These are phyloP conservation scores for Cryptocheilus praepositus DNA, from an alignment of 2,888 invertebrate species.

Conservation along the genomic window DNA sequence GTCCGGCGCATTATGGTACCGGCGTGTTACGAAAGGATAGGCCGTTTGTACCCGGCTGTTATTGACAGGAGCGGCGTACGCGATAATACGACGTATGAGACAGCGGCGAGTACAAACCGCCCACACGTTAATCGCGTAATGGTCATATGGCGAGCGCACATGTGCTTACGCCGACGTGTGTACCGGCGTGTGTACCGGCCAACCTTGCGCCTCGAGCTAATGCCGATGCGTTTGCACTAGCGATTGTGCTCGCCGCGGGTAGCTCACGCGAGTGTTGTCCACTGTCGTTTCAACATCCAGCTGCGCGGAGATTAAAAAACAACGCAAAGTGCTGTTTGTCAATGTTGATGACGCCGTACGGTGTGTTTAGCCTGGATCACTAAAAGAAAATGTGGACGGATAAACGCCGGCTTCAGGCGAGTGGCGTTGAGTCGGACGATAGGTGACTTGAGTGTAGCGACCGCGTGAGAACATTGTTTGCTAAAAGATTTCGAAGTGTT, in stretches of 20 bases:
- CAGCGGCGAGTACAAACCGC: conserved; percentile 28
- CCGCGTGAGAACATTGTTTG: too few relatives aligned
- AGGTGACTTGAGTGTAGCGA: too few relatives aligned
- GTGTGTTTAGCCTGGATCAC: too few relatives aligned
- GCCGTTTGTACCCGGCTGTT: conserved; percentile 52
- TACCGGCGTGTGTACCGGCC: too few relatives aligned
- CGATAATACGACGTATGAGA: conserved; percentile 52
- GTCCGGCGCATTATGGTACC: conserved; percentile 37
- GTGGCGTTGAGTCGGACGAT: too few relatives aligned
- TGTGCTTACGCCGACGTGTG: too few relatives aligned
- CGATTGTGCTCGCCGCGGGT: not conserved
- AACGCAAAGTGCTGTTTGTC: conserved; percentile 5
- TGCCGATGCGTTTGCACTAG: not conserved
- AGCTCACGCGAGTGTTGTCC: not conserved
- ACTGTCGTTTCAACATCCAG: too few relatives aligned
- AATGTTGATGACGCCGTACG: conserved; percentile 8
- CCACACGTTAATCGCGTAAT: conserved; percentile 52
- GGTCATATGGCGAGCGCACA: conserved; percentile 44
- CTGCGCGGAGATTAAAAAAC: conserved; percentile 3
- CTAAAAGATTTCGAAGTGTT: too few relatives aligned
- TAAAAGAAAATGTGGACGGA: too few relatives aligned
- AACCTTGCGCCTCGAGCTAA: too few relatives aligned
- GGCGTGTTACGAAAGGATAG: conserved; percentile 54
- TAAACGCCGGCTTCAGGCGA: too few relatives aligned
- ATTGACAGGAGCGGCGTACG: conserved; percentile 58